Conservation (phyloP, 35 echinoderm and acorn worm genomes). For the Antedon bifida region DNA sequence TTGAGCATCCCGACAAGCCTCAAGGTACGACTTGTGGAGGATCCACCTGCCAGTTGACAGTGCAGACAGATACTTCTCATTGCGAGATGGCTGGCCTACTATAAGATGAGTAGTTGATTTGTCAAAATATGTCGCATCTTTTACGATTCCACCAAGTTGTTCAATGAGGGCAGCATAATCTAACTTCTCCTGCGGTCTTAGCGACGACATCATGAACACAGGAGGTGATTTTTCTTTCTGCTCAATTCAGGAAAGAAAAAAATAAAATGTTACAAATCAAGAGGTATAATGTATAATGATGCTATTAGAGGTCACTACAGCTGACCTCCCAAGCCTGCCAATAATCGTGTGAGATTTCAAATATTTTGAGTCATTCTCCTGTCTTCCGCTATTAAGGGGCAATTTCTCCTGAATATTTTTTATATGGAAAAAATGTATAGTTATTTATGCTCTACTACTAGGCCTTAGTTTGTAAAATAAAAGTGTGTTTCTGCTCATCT, state of each 20-base stretch:
- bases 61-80: slow-evolving; percentile 91
- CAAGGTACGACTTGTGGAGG: slow-evolving; percentile 81
- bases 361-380: too few relatives aligned
- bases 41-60: slow-evolving; percentile 85
- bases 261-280: too few relatives aligned
- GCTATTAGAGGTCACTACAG: too few relatives aligned
- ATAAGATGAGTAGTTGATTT: slow-evolving; percentile 75
- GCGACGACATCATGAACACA: slow-evolving; percentile 60
- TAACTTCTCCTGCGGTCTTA: slow-evolving; percentile 74
- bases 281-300: too few relatives aligned
- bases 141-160: slow-evolving; percentile 68
- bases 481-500: too few relatives aligned
- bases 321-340: too few relatives aligned
- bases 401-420: too few relatives aligned
- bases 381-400: too few relatives aligned
- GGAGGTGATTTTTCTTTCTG: slow-evolving; percentile 1
- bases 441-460: too few relatives aligned
- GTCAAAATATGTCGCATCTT: slow-evolving; percentile 69
- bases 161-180: slow-evolving; percentile 87
- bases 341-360: too few relatives aligned
- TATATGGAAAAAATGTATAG: too few relatives aligned
- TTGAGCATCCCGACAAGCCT: slow-evolving; percentile 47
- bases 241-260: background rate
- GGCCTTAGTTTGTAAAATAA: too few relatives aligned
- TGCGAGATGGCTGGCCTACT: slow-evolving; percentile 77